A percentile compares a stretch with the other conserved stretches of the same genome.
Evolutionary conservation across 2,113 vertebrate species (phyloP).

Genomic region (Prolemur simus): DNA sequence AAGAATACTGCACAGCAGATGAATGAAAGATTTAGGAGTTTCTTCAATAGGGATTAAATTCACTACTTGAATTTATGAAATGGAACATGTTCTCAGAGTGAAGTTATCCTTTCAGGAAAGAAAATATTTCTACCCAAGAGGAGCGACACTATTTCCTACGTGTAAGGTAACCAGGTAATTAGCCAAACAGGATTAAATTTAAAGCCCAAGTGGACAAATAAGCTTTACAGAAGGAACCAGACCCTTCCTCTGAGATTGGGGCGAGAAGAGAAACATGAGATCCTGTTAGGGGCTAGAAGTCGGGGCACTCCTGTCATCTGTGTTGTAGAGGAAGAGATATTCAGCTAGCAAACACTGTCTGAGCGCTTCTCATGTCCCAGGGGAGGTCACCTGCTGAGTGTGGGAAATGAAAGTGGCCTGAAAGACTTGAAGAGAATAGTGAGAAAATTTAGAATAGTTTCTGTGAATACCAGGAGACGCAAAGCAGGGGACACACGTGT

Average conservation of each 20-base stretch:
- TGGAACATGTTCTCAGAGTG: background rate
- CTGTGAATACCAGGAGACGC: background rate
- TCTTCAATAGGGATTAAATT: background rate
- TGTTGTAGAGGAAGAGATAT: background rate
- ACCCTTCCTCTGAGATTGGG: background rate
- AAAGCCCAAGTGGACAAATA: background rate
- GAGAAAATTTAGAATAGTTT: background rate
- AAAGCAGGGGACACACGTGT: background rate
- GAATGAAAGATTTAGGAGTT: background rate
- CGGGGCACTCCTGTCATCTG: background rate
- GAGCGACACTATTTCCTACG: background rate
- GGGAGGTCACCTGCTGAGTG: background rate
- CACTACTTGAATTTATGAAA: conserved; percentile 16
- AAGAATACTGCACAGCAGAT: background rate
- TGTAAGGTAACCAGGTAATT: background rate
- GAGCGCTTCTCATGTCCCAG: background rate
- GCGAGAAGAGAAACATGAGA: background rate
- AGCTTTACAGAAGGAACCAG: background rate
- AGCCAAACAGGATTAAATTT: background rate
- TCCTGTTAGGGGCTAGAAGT: background rate
- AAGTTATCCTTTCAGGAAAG: background rate
- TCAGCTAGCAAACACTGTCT: background rate
- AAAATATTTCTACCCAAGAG: background rate
- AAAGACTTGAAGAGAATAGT: background rate
- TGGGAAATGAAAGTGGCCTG: background rate